Conservation (phyloP, 1,140 invertebrate genomes). For the Drosophila navojoa region DNA sequence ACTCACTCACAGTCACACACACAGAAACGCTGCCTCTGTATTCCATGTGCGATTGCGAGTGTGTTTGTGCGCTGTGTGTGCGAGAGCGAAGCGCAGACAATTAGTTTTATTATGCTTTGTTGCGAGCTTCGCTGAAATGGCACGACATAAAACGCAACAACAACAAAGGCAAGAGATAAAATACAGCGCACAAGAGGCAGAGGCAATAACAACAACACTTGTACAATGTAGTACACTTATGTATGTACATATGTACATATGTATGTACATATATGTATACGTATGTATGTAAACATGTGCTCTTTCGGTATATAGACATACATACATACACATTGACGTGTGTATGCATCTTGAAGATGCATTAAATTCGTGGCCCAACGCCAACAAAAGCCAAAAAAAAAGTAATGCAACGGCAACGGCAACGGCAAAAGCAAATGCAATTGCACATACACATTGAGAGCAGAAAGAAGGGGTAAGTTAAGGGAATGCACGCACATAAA, state of each 20-base stretch:
- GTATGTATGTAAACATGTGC: conserved; percentile 8
- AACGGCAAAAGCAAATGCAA: conserved; percentile 38
- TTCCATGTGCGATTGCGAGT: conserved; percentile 28
- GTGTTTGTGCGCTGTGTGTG: conserved; percentile 58
- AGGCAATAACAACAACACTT: conserved; percentile 37
- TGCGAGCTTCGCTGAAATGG: conserved; percentile 82
- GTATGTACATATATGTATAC: conserved; percentile 6
- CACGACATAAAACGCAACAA: conserved; percentile 76
- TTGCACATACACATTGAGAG: neutral
- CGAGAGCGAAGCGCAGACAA: conserved; percentile 80
- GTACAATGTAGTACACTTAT: conserved; percentile 33
- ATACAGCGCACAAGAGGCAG: conserved; percentile 46
- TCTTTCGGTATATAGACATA: conserved; percentile 11
- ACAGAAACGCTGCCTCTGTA: neutral
- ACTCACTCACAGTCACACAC: conserved; percentile 10
- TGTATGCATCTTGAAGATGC: conserved; percentile 70
- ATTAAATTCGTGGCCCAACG: conserved; percentile 68
- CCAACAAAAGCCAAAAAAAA: conserved; percentile 55
- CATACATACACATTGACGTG: conserved; percentile 4
- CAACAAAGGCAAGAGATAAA: conserved; percentile 52
- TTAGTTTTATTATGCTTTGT: conserved; percentile 83
- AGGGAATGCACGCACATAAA: conserved; percentile 62
- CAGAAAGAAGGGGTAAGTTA: neutral
- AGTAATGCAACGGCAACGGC: conserved; percentile 41
- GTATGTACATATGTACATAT: conserved; percentile 1